Conservation (phyloP, 64 coral and sea anemone species). For the Pocillopora damicornis region DNA sequence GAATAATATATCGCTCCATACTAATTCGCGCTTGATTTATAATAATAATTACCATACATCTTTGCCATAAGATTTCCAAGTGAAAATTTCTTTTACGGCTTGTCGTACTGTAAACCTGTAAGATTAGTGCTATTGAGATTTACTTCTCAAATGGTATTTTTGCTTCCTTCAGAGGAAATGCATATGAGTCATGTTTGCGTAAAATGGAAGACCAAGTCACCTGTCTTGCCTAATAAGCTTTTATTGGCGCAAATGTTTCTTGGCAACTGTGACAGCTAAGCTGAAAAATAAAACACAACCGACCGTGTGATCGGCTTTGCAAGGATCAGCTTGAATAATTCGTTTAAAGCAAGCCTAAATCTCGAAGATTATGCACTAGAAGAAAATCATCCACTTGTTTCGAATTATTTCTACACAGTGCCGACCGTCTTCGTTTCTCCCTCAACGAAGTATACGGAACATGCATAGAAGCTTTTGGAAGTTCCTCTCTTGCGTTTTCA, state of each 20-base stretch:
- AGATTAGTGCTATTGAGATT: not conserved
- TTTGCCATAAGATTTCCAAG: not conserved
- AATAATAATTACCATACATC: not conserved
- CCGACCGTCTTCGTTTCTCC: slow-evolving; percentile 79
- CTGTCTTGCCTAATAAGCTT: not conserved
- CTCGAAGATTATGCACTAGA: slow-evolving; percentile 78
- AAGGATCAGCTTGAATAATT: not conserved
- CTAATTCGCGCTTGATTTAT: not conserved
- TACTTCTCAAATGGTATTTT: not conserved
- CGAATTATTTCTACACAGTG: slow-evolving; percentile 78
- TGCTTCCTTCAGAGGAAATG: not conserved
- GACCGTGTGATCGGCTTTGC: not conserved
- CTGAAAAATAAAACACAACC: not conserved
- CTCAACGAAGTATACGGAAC: slow-evolving; percentile 65
- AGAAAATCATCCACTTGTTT: slow-evolving; percentile 92
- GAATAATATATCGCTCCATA: slow-evolving; percentile 9
- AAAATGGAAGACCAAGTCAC: slow-evolving; percentile 6
- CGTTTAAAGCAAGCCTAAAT: slow-evolving; percentile 69
- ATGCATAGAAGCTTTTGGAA: slow-evolving; percentile 21
- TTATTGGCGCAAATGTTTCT: not conserved
- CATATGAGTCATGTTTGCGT: not conserved
- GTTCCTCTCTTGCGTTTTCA: slow-evolving; percentile 65
- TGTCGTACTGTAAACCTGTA: not conserved
- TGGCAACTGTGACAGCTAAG: not conserved
- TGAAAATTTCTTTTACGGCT: not conserved